Evolutionary conservation across 30 jellyfish, hydroid and myxozoan species (phyloP), one percentile per base, ranked within the genome.

Genomic region (Sanderia malayensis): DNA sequence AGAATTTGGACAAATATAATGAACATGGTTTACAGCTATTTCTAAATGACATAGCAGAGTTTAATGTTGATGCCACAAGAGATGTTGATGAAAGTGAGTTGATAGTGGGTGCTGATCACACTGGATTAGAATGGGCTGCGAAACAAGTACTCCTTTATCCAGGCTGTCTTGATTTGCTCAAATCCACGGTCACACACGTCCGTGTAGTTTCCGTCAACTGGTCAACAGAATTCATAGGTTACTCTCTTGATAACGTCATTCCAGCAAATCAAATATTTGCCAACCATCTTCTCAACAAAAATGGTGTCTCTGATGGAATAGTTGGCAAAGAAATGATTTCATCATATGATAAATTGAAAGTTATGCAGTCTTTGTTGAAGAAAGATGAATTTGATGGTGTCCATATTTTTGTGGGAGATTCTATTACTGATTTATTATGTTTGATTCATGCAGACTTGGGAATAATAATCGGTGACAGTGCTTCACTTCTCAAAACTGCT

Each of bases 131-230:
- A 62, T 33, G 47, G 66, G 86, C 76, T 23, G 78, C 86, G 1
- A 53, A 26, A 20, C 63, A 34, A 24, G 94, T 82, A 18, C 22
- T 25, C 29, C 28, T 82, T 13, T 71, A 82, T 20, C 85, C 81
- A 4, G 76, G 82, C 45, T 71, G 94, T 53, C 26, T 32, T n/a
- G 82, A 82, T 61, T 67, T 71, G 25, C 44, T 82, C 52, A 61
- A 61, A 47, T 31, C 71, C 0, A 31, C 49, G 0, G 23, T 62
- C n/a, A 47, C 86, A 44, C 31, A 34, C 24, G 85, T 82, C 15
- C 81, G 84, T 34, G 74, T 82, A 15, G 94, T 82, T 1, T 82
- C 94, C 29, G 83, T 82, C 11, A 82, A 71, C 77, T 82, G 94
- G 94, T 82, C 94, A 2, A 29, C 81, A 6, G 86, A 82, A 71